phyloP scores from a whole-genome alignment of 53 echinoderm and acorn worm genomes.

The Apostichopus leukothele region DNA sequence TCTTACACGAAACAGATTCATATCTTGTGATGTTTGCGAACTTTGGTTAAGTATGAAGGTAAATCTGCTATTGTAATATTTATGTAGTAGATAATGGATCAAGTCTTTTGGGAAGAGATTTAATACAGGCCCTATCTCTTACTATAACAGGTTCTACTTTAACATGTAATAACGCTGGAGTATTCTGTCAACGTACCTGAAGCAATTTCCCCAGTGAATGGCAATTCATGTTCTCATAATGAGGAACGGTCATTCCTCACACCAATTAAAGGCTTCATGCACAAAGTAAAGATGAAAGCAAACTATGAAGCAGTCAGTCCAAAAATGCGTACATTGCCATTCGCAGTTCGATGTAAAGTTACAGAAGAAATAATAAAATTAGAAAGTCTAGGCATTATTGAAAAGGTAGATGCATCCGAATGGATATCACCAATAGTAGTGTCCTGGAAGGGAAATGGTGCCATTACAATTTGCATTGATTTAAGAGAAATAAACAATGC shows the following conservation, averaged over 20 bases:
- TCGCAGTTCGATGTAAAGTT: background rate
- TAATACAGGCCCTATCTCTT: background rate
- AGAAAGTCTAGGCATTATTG: background rate
- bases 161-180: background rate
- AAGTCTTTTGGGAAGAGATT: background rate
- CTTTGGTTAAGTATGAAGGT: too few relatives aligned
- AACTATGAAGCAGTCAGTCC: background rate
- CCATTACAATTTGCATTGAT: background rate
- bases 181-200: background rate
- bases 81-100: too few relatives aligned
- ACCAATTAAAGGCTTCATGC: constrained; percentile 4
- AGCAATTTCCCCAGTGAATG: background rate
- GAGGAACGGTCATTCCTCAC: background rate
- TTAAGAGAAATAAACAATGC: constrained; percentile 6
- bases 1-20: too few relatives aligned
- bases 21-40: too few relatives aligned
- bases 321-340: background rate
- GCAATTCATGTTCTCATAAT: background rate
- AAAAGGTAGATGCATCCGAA: background rate
- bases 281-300: background rate
- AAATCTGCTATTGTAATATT: too few relatives aligned
- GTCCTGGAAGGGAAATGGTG: background rate
- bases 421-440: constrained; percentile 4
- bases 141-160: background rate
- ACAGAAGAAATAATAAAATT: background rate